Base-by-base conservation (phyloP, 2,113 vertebrate species). In the Brachionichthys hirsutus region DNA sequence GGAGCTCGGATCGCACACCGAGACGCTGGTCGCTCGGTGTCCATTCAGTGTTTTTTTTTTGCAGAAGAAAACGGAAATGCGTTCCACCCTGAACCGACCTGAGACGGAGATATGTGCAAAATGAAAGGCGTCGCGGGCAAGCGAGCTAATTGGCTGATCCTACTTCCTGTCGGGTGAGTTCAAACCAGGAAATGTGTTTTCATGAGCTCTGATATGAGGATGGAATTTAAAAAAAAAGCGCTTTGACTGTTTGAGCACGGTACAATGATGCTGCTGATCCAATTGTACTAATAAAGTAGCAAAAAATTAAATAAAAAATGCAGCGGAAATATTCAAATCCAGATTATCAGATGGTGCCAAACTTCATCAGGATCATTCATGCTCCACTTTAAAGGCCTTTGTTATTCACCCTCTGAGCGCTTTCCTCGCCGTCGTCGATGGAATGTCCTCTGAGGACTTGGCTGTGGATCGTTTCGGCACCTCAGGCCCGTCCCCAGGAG, bases 391-490 rank as follows among this genome's bases (percentile, higher is more conserved):
- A 73, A 59, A 69, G 48, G 15, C n/a, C 60, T 35, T 4, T 4
- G 40, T 61, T 50, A 36, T 75, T 47, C 53, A 62, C 70, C 48
- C 19, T 54, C 11, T 54, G 38, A 36, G 16, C 24, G 56, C 51
- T 20, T 51, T 55, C 61, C 41, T 54, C 18, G 38, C 61, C 64
- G 48, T 78, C 63, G 62, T 57, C 63, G 77, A 80, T 62, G 78
- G 40, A 50, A 46, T 66, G 78, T 73, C 70, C 59, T 75, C 70
- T 73, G 49, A 19, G 67, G 64, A 71, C 80, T 77, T 73, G 57
- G 73, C 78, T 73, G 56, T 41, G 61, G 69, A 85, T 87, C 64
- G 50, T 85, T 84, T 51, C 55, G 35, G 54, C 67, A 55, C 78
- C 9, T 59, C 66, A 46, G 72, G 60, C 70, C 71, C 49, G 35